Percentiles rank a stretch among this genome's conserved stretches.
phyloP scores from a whole-genome alignment of 2,113 vertebrate species.

The Plotosus lineatus region DNA sequence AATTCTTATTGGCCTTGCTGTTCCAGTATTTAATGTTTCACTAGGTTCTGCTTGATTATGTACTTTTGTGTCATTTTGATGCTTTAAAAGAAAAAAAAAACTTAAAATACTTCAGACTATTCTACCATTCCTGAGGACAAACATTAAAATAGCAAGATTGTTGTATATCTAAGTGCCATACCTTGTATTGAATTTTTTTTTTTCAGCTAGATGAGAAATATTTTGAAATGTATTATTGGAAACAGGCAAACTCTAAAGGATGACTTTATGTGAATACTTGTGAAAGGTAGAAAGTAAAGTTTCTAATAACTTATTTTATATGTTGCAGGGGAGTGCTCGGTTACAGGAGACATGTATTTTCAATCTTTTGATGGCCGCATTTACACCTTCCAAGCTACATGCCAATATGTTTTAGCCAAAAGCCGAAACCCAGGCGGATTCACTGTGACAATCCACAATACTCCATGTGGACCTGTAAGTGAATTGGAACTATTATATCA shows the following conservation, averaged over 20 bases:
- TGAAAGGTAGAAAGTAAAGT: background rate
- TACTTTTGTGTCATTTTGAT: too few relatives aligned
- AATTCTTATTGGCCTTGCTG: too few relatives aligned
- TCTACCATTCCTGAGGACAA: too few relatives aligned
- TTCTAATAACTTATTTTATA: background rate
- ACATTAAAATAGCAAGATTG: too few relatives aligned
- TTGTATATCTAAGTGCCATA: too few relatives aligned
- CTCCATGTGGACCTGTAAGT: constrained; percentile 88
- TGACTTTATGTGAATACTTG: background rate
- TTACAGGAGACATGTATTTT: constrained; percentile 90
- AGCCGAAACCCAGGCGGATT: constrained; percentile 83
- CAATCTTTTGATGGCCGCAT: constrained; percentile 88
- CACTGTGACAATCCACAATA: constrained; percentile 85
- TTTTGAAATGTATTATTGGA: background rate
- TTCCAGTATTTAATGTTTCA: too few relatives aligned
- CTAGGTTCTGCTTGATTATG: too few relatives aligned
- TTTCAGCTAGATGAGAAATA: background rate
- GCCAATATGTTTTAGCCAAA: constrained; percentile 92
- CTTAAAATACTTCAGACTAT: too few relatives aligned
- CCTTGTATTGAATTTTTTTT: too few relatives aligned
- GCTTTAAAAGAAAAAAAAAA: too few relatives aligned
- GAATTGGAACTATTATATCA: constrained; percentile 12
- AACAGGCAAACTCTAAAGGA: background rate
- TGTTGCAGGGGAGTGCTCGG: constrained; percentile 86
- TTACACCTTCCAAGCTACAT: constrained; percentile 87